phyloP scores from a whole-genome alignment of 2,888 invertebrate genomes.

The Scaptomyza polygonia region DNA sequence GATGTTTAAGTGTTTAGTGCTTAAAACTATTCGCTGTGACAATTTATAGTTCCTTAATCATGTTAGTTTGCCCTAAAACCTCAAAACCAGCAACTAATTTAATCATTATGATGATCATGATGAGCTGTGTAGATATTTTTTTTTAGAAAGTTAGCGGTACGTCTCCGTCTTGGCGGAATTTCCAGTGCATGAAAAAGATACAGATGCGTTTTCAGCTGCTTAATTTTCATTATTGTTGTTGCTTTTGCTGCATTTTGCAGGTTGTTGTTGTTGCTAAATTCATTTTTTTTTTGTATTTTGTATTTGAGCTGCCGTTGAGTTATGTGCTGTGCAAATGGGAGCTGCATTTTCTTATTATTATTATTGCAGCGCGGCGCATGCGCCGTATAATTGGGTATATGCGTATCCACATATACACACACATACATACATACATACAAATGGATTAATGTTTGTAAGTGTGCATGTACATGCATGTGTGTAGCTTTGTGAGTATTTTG shows the following conservation, averaged over 20 bases:
- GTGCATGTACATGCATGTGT: constrained; percentile 17
- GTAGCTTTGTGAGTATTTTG: constrained; percentile 6
- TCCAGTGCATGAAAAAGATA: constrained; percentile 82
- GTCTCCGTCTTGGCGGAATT: constrained; percentile 70
- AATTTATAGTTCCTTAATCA: background rate
- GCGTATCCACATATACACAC: constrained; percentile 22
- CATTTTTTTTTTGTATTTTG: constrained; percentile 39
- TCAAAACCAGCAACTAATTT: constrained; percentile 33
- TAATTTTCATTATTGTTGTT: constrained; percentile 44
- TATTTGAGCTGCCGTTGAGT: constrained; percentile 75
- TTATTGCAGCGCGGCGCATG: constrained; percentile 59
- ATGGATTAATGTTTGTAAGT: background rate
- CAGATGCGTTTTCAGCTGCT: constrained; percentile 75
- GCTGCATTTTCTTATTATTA: constrained; percentile 53
- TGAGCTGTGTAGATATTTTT: constrained; percentile 56
- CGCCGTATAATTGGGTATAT: constrained; percentile 68
- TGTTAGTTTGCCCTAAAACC: constrained; percentile 15
- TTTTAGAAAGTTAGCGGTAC: constrained; percentile 77
- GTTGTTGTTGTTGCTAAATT: constrained; percentile 19
- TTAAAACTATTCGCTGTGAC: too few species aligned
- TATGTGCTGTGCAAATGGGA: constrained; percentile 72
- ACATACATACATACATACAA: background rate
- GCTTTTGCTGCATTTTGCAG: constrained; percentile 25
- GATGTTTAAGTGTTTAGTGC: too few species aligned
- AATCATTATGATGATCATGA: constrained; percentile 63